Conservation (phyloP, 2,888 invertebrate genomes). For the Lydus trimaculatus region DNA sequence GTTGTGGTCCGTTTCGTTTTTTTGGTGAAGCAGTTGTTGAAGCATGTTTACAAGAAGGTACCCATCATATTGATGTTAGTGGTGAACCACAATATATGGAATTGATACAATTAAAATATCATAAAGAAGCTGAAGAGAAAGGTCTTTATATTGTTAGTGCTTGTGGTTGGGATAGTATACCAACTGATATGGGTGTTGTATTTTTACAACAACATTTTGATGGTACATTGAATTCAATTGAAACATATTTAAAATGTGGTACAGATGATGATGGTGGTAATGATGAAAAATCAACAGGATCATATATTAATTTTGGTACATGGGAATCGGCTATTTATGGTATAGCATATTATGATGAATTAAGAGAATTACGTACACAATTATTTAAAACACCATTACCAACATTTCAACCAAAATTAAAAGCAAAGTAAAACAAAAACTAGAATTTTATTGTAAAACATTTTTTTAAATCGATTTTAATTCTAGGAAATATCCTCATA, state of each 20-base stretch:
- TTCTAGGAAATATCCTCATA: conserved; percentile 41
- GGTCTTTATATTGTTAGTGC: conserved; percentile 87
- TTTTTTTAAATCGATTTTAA: background rate
- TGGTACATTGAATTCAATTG: conserved; percentile 81
- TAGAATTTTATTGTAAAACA: too few species aligned
- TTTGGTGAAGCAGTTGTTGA: conserved; percentile 90
- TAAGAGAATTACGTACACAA: conserved; percentile 70
- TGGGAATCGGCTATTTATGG: conserved; percentile 89
- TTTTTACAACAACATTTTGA: conserved; percentile 79
- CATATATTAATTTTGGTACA: conserved; percentile 80
- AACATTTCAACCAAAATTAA: conserved; percentile 65
- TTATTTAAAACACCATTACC: conserved; percentile 70
- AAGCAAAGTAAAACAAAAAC: conserved; percentile 37
- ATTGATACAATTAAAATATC: conserved; percentile 74
- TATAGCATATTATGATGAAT: conserved; percentile 69
- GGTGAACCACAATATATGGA: conserved; percentile 80
- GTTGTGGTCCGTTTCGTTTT: conserved; percentile 89
- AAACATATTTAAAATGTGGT: conserved; percentile 67
- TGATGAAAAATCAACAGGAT: conserved; percentile 56
- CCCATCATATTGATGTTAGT: conserved; percentile 91
- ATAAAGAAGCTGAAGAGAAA: conserved; percentile 75
- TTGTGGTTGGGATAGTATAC: conserved; percentile 94
- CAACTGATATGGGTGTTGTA: conserved; percentile 85
- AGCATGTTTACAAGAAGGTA: conserved; percentile 78
- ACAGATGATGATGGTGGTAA: conserved; percentile 53